These are phyloP conservation scores for Esperia sulphurella DNA, from an alignment of 2,888 invertebrate species.

Conservation along the genomic window DNA sequence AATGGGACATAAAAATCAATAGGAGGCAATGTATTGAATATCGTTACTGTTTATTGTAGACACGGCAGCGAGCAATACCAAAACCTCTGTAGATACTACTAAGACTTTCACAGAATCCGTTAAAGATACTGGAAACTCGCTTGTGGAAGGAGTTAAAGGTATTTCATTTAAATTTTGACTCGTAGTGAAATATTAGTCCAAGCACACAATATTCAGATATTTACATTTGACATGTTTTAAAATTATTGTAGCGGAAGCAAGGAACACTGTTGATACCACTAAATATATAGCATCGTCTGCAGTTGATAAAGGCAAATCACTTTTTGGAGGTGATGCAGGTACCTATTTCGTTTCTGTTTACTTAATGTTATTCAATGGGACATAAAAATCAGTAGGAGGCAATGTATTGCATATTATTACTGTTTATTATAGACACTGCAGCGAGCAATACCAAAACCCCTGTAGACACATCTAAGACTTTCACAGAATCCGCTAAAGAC, in stretches of 20 bases:
- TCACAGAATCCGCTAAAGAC: constrained; percentile 35
- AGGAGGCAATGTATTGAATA: too few species aligned
- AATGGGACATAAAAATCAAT: too few species aligned
- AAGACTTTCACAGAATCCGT: constrained; percentile 32
- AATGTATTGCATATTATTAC: too few species aligned
- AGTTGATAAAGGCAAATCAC: constrained; percentile 31
- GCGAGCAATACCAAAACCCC: background rate
- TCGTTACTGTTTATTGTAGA: too few species aligned
- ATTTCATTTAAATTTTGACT: constrained; percentile 4
- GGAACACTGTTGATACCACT: constrained; percentile 31
- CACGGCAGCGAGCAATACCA: too few species aligned
- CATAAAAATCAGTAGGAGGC: too few species aligned
- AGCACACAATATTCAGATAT: too few species aligned
- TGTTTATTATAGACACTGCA: too few species aligned
- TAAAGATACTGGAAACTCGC: constrained; percentile 35
- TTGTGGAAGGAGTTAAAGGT: constrained; percentile 37
- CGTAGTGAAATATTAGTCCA: too few species aligned
- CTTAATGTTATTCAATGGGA: too few species aligned
- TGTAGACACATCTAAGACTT: constrained; percentile 24
- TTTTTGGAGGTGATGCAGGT: constrained; percentile 34
- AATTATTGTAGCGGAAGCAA: constrained; percentile 7
- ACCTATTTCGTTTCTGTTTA: too few species aligned
- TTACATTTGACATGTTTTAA: too few species aligned
- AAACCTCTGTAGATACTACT: constrained; percentile 14
- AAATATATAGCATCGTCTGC: constrained; percentile 32